Evolutionary conservation across 2,888 invertebrate species (phyloP), one percentile per base, ranked within the genome.

Genomic region (Ophion ventricosus): DNA sequence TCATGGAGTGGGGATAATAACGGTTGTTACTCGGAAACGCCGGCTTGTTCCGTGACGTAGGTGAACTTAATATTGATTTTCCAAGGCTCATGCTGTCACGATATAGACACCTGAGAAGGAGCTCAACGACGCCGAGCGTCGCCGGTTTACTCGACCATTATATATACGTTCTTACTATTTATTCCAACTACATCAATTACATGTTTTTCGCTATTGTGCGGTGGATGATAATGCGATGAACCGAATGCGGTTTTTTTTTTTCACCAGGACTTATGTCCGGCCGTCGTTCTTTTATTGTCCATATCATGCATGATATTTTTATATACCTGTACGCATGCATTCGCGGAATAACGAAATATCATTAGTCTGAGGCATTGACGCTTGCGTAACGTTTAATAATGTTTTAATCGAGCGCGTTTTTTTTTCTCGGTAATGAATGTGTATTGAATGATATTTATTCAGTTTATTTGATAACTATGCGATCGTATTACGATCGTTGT

Each of bases 41-140:
- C 25, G 70, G 59, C 59, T 69, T 54, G 40, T 57, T 64, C 73
- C 23, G 84, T 80, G 84, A 81, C 79, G 83, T 83, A 81, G 85
- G 81, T 80, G 80, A 85, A 83, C 80, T 83, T 86, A 76, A 84
- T 84, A 87, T 87, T 85, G 87, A 87, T 87, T 87, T 85, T 85
- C 69, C 87, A 82, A 87, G 83, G 84, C 79, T 75, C 82, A 74
- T 78, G 81, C 72, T 84, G 72, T 29, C 8, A 56, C 26, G 14
- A 79, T 80, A 81, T 69, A 78, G 67, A 20, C 69, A n/a, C 80
- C 66, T 75, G 56, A 69, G 76, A 61, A 73, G 20, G 17, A 20
- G 35, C 63, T 10, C 59, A 26, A 59, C 69, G 77, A 29, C 64
- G 80, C 40, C 43, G 43, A 57, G 80, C 81, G 80, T 72, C 79